Evolutionary conservation across 2,113 vertebrate species (phyloP), one percentile per base, ranked within the genome.

Genomic region (Brachyhypopomus gauderio): DNA sequence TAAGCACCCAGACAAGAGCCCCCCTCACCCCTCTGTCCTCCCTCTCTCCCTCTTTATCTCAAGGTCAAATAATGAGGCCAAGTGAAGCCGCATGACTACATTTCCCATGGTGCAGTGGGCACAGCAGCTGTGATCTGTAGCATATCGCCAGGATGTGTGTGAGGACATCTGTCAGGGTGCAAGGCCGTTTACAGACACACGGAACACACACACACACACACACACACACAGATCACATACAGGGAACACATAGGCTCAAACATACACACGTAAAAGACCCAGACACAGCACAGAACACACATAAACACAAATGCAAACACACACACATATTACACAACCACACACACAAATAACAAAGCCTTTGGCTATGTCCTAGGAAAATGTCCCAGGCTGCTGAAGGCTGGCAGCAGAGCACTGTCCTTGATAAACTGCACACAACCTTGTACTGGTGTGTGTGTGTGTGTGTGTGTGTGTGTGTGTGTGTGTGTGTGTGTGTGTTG

Each of bases 21-120:
- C 20, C 45, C 12, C 19, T 30, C 30, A 7, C 0, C 23, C 12
- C 41, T 41, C 41, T 41, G 41, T 41, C 41, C 23, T 7, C 22
- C n/a, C 22, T 5, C 41, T 30, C 70, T 48, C n/a, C 48, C 23
- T 8, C 71, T 56, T 55, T 20, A 62, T 41, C 36, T 75, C 73
- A 75, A 75, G 73, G 73, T 75, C 73, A 75, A 41, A 75, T 25
- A 38, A 75, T 62, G 34, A 60, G 56, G 73, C 34, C 6, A 14
- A 22, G 3, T 25, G 4, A 19, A 70, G 30, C 6, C 2, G 20
- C 56, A 75, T 41, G 56, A 60, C 30, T 60, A 75, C 73, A 75
- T 23, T 36, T 75, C 56, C 73, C 58, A 75, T 60, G 56, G 34
- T 62, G 73, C 56, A 60, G 5, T 23, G 16, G 56, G 23, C 9